Base-by-base conservation (phyloP, 2,797 vertebrate genomes). In the Coilia nasus region DNA sequence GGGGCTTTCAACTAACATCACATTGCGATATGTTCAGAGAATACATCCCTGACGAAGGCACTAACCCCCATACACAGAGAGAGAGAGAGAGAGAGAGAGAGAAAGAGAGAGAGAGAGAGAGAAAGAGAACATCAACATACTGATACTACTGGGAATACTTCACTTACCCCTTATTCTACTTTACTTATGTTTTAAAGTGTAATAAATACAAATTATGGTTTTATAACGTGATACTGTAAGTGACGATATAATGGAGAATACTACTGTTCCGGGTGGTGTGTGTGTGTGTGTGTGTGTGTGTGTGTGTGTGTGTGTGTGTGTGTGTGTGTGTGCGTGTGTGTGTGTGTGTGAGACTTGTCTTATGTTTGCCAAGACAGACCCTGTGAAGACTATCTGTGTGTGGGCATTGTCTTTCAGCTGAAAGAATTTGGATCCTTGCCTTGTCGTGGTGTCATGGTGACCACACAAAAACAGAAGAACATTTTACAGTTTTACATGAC, bases 251-350 rank as follows among this genome's bases (percentile, higher is more conserved):
- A 54, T 54, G 50, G 50, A 54, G 7, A 7, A 54, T 10, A 54
- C 50, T 41, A 54, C 50, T 54, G 50, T 54, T 9, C 14, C 50
- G n/a, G n/a, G n/a, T n/a, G n/a, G 56, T 82, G 80, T 82, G 80
- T 82, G 35, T 82, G 78, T 82, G 41, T 75, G 64, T 84, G 41
- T 83, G 57, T 83, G 28, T 41, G 59, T 62, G 82, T 46, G 82
- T 64, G 82, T 47, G 60, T 83, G 25, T 56, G 7, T 78, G 41
- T 59, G 23, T 75, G 60, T 31, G 12, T 25, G 44, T 71, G 35
- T 81, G 31, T 75, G 21, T 62, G 46, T 81, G 17, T 75, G 23
- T 35, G 25, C 15, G 46, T 59, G 23, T 83, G 14, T 83, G 19
- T 64, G 28, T 44, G 15, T 44, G 50, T 10, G 50, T 10, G 50